Evolutionary conservation across 2,888 invertebrate genomes (phyloP).

Genomic region (Protodeltote pygarga): DNA sequence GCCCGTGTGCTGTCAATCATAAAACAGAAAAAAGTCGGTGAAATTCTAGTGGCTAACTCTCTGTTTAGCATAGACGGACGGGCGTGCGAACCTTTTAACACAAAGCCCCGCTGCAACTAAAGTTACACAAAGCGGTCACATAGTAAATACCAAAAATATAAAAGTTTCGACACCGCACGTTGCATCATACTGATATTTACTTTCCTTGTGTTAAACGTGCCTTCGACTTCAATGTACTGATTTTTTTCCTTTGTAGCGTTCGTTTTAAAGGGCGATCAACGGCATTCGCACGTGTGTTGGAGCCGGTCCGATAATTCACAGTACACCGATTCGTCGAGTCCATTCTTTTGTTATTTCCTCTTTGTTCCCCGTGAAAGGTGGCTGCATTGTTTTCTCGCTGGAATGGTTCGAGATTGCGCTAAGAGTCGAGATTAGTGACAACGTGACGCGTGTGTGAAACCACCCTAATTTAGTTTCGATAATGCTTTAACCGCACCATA

Average conservation of each 20-base stretch:
- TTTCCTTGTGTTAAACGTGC: slow-evolving; percentile 46
- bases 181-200: slow-evolving; percentile 49
- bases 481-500: slow-evolving; percentile 58
- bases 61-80: slow-evolving; percentile 69
- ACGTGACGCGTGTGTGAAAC: slow-evolving; percentile 78
- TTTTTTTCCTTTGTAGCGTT: slow-evolving; percentile 63
- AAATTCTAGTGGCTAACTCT: slow-evolving; percentile 76
- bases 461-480: slow-evolving; percentile 71
- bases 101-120: slow-evolving; percentile 60
- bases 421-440: slow-evolving; percentile 83
- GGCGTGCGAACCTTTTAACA: slow-evolving; percentile 64
- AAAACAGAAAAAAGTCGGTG: slow-evolving; percentile 77
- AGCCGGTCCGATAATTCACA: slow-evolving; percentile 71
- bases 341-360: slow-evolving; percentile 82
- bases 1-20: slow-evolving; percentile 85
- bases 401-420: slow-evolving; percentile 80
- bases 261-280: slow-evolving; percentile 69
- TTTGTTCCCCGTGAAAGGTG: slow-evolving; percentile 80
- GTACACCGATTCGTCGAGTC: slow-evolving; percentile 76
- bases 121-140: slow-evolving; percentile 66
- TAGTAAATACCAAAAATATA: slow-evolving; percentile 59
- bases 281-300: slow-evolving; percentile 68
- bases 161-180: slow-evolving; percentile 45
- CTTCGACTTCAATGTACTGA: slow-evolving; percentile 37
- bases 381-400: slow-evolving; percentile 80